These are phyloP conservation scores for Picus viridis DNA, from an alignment of 2,797 vertebrate genomes.

Conservation along the genomic window DNA sequence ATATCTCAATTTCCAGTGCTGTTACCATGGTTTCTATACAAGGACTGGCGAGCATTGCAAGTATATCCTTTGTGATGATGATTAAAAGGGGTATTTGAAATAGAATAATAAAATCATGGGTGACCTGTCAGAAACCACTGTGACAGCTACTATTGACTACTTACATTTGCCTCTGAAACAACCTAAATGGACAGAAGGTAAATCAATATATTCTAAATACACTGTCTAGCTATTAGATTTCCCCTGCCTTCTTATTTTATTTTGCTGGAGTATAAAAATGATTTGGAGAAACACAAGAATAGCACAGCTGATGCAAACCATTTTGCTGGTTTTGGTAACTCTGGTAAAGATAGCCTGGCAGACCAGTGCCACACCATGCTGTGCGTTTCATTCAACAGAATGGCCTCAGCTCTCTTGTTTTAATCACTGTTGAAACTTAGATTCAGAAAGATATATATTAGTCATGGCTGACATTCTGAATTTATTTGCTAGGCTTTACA, in stretches of 20 bases:
- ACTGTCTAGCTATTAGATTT: not conserved
- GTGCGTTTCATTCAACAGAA: not conserved
- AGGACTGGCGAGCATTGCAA: slow-evolving; percentile 69
- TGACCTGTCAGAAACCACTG: slow-evolving; percentile 49
- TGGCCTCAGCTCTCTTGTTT: not conserved
- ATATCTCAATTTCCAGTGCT: slow-evolving; percentile 66
- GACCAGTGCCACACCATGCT: not conserved
- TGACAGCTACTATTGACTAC: slow-evolving; percentile 57
- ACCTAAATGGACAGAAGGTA: slow-evolving; percentile 34
- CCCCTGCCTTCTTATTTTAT: not conserved
- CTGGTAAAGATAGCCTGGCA: not conserved
- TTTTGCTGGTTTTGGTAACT: not conserved
- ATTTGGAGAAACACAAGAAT: not conserved
- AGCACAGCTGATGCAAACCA: slow-evolving; percentile 7
- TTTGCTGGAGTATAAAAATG: not conserved
- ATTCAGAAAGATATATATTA: slow-evolving; percentile 8
- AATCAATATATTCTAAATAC: slow-evolving; percentile 3
- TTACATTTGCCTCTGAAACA: slow-evolving; percentile 48
- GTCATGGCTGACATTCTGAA: not conserved
- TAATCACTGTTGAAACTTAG: slow-evolving; percentile 20
- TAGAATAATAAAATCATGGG: slow-evolving; percentile 71
- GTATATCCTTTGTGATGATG: slow-evolving; percentile 69
- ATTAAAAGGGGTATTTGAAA: slow-evolving; percentile 68
- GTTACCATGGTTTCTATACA: slow-evolving; percentile 82
- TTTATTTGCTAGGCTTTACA: slow-evolving; percentile 21